A percentile compares a stretch with the other conserved stretches of the same genome.
Conservation (phyloP, 37 sponge, comb jelly and placozoan species). For the Diacarnus erythraeanus region DNA sequence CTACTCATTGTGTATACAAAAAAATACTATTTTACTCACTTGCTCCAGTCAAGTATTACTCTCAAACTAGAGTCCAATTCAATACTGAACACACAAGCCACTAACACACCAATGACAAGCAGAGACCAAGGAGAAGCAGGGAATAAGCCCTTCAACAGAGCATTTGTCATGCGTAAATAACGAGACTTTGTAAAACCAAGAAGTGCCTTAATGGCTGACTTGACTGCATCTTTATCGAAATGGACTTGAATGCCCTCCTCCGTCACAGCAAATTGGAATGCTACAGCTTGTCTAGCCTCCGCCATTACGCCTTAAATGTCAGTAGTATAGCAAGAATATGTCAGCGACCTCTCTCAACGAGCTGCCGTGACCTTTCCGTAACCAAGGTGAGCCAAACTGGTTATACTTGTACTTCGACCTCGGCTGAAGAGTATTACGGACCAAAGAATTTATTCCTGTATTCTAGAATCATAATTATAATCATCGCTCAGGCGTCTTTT, state of each 20-base stretch:
- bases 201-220: conserved; percentile 4
- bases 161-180: conserved; percentile 21
- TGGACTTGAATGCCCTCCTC: conserved; percentile 80
- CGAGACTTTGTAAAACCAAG: conserved; percentile 16
- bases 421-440: too few species aligned
- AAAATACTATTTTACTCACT: too few species aligned
- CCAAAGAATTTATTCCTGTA: too few species aligned
- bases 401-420: too few species aligned
- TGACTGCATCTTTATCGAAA: conserved; percentile 53
- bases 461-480: too few species aligned
- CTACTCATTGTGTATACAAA: too few species aligned
- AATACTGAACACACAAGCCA: background rate
- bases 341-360: too few species aligned
- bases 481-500: too few species aligned
- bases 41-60: too few species aligned
- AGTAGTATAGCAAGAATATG: too few species aligned
- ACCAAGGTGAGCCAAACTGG: too few species aligned
- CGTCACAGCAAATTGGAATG: conserved; percentile 93
- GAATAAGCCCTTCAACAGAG: conserved; percentile 54
- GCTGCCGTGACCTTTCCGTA: too few species aligned
- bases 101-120: conserved; percentile 36
- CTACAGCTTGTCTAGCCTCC: conserved; percentile 96
- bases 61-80: conserved; percentile 49
- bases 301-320: conserved; percentile 86
- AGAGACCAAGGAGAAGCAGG: conserved; percentile 87